Base-by-base conservation (phyloP, 2,797 vertebrate genomes). In the Iguana delicatissima region DNA sequence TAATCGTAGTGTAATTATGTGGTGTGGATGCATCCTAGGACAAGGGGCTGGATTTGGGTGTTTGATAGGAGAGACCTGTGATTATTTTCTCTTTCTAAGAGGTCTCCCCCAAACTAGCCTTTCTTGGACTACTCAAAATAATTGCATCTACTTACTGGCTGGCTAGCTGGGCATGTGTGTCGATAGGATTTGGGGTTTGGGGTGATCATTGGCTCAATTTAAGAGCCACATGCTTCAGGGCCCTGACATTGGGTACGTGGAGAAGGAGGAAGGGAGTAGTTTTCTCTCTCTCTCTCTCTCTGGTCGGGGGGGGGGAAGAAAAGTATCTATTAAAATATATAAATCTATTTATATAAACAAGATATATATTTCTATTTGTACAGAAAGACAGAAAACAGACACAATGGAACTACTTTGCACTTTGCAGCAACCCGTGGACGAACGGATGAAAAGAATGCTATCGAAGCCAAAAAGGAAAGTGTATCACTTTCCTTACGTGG, bases 261-360 rank as follows among this genome's bases (percentile, higher is more conserved):
- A n/a, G 73, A 26, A 64, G 55, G 57, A 77, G 59, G 73, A 50
- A 38, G 55, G 46, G 38, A n/a, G 7, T 22, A 13, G 0, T 59
- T 46, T 46, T 46, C 42, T 46, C 42, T 4, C 18, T 4, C 14
- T 32, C 67, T 80, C 80, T 83, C 85, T 55, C 6, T 12, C 6
- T 16, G n/a, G 72, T 29, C 4, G 0, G 26, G 6, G 20, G 62
- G 59, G 0, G 62, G 24, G 22, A 1, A 6, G 20, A 29, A 18
- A 87, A 77, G 55, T 55, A 29, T 91, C 85, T 87, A 79, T 87
- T 79, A 20, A 87, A 76, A 67, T 87, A 91, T 91, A 83, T 62
- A 62, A 42, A 87, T 42, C 81, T 91, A 91, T 91, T 91, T 91
- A 91, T 91, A 87, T 72, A 84, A 87, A 87, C 26, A 64, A 87